Evolutionary conservation across 1,140 invertebrate genomes (phyloP).

Genomic region (Drosophila miranda): DNA sequence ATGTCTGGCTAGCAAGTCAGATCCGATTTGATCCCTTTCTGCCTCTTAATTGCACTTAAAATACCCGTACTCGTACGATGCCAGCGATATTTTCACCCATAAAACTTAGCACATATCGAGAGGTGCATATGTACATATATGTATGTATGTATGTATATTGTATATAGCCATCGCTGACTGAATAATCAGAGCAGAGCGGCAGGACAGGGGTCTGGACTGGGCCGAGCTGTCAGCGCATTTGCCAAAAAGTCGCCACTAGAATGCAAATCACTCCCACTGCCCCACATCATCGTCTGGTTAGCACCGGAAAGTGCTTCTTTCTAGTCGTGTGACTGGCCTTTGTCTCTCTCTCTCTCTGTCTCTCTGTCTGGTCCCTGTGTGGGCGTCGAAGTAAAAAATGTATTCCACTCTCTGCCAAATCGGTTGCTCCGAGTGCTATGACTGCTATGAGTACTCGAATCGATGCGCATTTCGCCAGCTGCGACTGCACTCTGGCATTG

Average conservation of each 20-base stretch:
- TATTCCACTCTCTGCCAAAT: slow-evolving; percentile 43
- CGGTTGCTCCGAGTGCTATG: slow-evolving; percentile 22
- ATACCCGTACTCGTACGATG: slow-evolving; percentile 38
- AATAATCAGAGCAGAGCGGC: slow-evolving; percentile 3
- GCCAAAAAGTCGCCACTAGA: slow-evolving; percentile 32
- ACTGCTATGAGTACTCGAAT: slow-evolving; percentile 1
- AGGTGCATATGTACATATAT: slow-evolving; percentile 1
- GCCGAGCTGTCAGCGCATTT: slow-evolving; percentile 43
- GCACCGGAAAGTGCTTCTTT: slow-evolving; percentile 45
- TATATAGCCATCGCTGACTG: slow-evolving; percentile 5
- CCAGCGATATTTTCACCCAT: slow-evolving; percentile 56
- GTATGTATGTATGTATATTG: slow-evolving; percentile 15
- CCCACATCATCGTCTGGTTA: slow-evolving; percentile 38
- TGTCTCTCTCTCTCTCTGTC: slow-evolving; percentile 19
- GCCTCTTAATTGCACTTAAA: slow-evolving; percentile 72
- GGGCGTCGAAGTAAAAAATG: slow-evolving; percentile 38
- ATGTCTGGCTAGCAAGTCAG: not conserved
- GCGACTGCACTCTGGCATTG: slow-evolving; percentile 46
- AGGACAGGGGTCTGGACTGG: slow-evolving; percentile 45
- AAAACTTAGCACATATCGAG: slow-evolving; percentile 56
- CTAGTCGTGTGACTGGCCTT: slow-evolving; percentile 56
- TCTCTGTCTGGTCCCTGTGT: slow-evolving; percentile 2
- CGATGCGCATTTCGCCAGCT: slow-evolving; percentile 34
- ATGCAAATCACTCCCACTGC: slow-evolving; percentile 44
- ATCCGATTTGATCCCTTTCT: slow-evolving; percentile 24